Conservation (phyloP, 1,140 invertebrate genomes). For the Macrosteles quadrilineatus region DNA sequence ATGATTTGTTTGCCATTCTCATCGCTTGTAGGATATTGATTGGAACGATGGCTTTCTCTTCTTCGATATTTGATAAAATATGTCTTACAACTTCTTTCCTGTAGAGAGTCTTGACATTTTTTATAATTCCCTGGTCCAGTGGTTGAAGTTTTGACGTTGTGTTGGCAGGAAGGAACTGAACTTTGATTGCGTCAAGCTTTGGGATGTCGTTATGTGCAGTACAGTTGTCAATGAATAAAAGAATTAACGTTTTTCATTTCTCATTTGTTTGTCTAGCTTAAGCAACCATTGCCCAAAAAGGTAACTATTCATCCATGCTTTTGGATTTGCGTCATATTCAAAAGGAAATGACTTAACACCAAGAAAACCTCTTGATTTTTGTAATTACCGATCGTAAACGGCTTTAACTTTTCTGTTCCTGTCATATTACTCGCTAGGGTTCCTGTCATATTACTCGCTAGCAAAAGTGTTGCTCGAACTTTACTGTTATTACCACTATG, state of each 20-base stretch:
- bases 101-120: neutral
- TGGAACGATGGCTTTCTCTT: too few species aligned
- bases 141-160: neutral
- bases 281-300: constrained; percentile 43
- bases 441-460: constrained; percentile 49
- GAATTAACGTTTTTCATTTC: neutral
- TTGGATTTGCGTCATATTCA: constrained; percentile 46
- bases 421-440: too few species aligned
- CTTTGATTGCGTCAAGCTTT: neutral
- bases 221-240: constrained; percentile 12
- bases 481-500: constrained; percentile 48
- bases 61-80: neutral
- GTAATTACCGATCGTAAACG: constrained; percentile 50
- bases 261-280: constrained; percentile 40
- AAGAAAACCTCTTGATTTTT: constrained; percentile 50
- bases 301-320: constrained; percentile 51
- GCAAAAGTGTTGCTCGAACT: constrained; percentile 48
- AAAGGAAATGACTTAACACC: constrained; percentile 42
- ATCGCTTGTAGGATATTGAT: neutral
- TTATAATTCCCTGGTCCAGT: neutral
- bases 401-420: constrained; percentile 48
- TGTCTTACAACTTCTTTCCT: neutral
- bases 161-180: neutral
- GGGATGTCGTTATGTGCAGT: neutral
- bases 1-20: neutral